phyloP scores from a whole-genome alignment of 2,113 vertebrate genomes.

The Morphnarchus princeps region DNA sequence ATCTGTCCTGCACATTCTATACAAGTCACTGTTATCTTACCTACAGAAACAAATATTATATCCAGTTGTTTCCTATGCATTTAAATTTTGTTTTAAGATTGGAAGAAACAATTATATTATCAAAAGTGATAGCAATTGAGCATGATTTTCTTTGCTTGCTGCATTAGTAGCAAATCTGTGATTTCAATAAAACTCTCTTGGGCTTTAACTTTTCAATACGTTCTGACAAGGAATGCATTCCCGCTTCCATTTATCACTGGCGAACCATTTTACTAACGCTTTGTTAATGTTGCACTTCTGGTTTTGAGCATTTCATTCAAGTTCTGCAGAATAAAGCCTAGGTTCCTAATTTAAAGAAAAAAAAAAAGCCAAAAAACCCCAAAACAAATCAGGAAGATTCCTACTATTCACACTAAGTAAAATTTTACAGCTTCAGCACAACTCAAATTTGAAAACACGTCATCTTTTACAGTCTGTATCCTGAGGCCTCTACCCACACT shows the following conservation, averaged over 20 bases:
- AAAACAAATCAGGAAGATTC: neutral
- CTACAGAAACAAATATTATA: neutral
- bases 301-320: neutral
- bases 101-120: neutral
- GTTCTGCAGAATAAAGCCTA: neutral
- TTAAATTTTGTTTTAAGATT: neutral
- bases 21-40: neutral
- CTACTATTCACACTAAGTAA: neutral
- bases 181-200: neutral
- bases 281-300: neutral
- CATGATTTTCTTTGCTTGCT: neutral
- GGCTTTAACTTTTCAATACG: neutral
- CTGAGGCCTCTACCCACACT: neutral
- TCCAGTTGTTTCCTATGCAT: neutral
- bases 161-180: neutral
- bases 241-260: accelerated
- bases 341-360: neutral
- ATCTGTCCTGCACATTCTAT: neutral
- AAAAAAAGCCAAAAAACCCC: neutral
- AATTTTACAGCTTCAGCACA: neutral
- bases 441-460: neutral
- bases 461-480: neutral
- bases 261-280: neutral
- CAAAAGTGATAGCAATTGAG: neutral
- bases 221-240: accelerated